Evolutionary conservation across 2,113 vertebrate species (phyloP).

Genomic region (Syrrhaptes paradoxus): DNA sequence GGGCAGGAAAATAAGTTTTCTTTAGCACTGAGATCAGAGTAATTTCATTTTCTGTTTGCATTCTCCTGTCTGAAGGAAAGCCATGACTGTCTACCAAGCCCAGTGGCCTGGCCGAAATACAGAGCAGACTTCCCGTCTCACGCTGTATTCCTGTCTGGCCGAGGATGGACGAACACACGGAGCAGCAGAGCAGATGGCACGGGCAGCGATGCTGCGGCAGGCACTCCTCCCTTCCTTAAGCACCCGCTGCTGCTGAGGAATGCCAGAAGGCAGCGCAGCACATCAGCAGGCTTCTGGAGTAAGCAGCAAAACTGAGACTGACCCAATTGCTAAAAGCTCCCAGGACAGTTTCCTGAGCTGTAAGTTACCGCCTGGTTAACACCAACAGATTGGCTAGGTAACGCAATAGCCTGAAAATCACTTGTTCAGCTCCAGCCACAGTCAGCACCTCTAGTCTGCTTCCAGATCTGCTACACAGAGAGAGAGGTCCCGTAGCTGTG

Average conservation of each 20-base stretch:
- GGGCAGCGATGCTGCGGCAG: background rate
- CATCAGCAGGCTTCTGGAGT: background rate
- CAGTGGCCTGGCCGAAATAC: background rate
- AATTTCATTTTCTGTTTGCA: background rate
- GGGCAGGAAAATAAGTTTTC: background rate
- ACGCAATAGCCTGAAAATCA: background rate
- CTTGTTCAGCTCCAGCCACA: background rate
- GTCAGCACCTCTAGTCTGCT: background rate
- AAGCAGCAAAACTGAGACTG: background rate
- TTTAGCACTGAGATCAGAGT: background rate
- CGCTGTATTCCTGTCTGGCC: background rate
- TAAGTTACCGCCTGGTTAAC: background rate
- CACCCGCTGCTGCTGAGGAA: background rate
- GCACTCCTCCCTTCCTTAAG: background rate
- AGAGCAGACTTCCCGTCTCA: background rate
- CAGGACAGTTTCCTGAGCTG: background rate
- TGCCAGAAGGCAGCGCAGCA: background rate
- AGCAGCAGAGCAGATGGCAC: background rate
- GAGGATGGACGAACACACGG: background rate
- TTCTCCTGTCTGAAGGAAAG: background rate
- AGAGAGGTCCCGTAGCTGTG: accelerated
- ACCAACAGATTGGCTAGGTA: background rate
- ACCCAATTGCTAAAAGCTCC: background rate
- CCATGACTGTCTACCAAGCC: background rate
- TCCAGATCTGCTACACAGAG: background rate